Percentiles rank a stretch among this genome's conserved stretches.
Conservation (phyloP, 2,113 vertebrate species). For the Cyanoramphus novaezelandiae region DNA sequence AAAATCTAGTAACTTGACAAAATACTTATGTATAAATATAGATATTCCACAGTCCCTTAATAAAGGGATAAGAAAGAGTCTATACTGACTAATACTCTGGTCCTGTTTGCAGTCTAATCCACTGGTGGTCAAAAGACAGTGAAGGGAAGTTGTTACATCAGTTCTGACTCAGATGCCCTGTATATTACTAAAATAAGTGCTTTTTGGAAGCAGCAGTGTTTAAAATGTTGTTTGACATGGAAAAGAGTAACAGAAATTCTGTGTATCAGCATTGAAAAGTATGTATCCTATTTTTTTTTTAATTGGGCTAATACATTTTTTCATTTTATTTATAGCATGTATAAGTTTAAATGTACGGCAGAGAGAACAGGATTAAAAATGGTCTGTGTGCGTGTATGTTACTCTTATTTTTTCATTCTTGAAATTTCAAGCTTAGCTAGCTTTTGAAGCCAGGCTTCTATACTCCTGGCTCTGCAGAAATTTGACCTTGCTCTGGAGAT, state of each 20-base stretch:
- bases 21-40: background rate
- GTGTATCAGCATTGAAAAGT: background rate
- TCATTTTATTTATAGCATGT: background rate
- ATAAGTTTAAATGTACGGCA: background rate
- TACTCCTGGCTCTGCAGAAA: constrained; percentile 35
- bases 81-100: background rate
- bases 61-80: background rate
- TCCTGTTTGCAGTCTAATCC: background rate
- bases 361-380: background rate
- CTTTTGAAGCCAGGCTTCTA: background rate
- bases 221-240: background rate
- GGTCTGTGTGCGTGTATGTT: background rate
- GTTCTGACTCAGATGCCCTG: background rate
- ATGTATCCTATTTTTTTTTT: background rate
- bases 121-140: background rate
- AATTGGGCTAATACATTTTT: background rate
- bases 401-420: background rate
- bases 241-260: background rate
- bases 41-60: background rate
- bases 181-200: background rate
- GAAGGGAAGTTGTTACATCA: background rate
- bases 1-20: background rate
- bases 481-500: constrained; percentile 31
- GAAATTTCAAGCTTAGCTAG: constrained; percentile 11
- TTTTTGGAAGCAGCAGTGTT: background rate